Evolutionary conservation across 2,113 vertebrate species (phyloP).

Genomic region (Ia io): DNA sequence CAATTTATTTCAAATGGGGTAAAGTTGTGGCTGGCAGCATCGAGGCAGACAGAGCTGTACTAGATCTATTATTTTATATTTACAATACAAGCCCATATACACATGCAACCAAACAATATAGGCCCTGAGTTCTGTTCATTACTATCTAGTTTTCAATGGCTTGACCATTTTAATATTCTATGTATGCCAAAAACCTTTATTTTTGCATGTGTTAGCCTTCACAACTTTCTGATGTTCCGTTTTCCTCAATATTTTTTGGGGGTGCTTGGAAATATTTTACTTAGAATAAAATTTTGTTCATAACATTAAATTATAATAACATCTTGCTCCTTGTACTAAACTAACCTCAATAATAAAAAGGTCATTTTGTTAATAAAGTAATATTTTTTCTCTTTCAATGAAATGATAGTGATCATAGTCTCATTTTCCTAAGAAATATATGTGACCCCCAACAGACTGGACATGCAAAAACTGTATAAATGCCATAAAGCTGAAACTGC

Average conservation of each 20-base stretch:
- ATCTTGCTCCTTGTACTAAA: background rate
- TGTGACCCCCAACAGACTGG: background rate
- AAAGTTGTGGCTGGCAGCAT: slow-evolving; percentile 77
- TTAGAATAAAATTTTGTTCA: background rate
- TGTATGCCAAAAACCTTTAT: background rate
- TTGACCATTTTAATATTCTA: background rate
- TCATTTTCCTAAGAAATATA: background rate
- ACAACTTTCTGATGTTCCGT: background rate
- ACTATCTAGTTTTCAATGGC: background rate
- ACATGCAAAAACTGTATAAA: background rate
- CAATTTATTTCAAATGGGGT: slow-evolving; percentile 85
- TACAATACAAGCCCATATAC: background rate
- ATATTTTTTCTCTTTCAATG: background rate
- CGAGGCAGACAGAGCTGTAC: slow-evolving; percentile 56
- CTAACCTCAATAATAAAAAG: slow-evolving; percentile 5
- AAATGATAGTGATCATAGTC: background rate
- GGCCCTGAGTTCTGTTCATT: background rate
- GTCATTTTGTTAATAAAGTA: background rate
- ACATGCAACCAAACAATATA: background rate
- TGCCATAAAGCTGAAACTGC: background rate
- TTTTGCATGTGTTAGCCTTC: background rate
- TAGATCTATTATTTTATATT: slow-evolving; percentile 20
- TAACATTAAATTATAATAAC: background rate
- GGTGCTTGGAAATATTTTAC: background rate
- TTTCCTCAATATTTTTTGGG: background rate